Conservation (phyloP, 2,113 vertebrate species). For the Bothrops jararaca region DNA sequence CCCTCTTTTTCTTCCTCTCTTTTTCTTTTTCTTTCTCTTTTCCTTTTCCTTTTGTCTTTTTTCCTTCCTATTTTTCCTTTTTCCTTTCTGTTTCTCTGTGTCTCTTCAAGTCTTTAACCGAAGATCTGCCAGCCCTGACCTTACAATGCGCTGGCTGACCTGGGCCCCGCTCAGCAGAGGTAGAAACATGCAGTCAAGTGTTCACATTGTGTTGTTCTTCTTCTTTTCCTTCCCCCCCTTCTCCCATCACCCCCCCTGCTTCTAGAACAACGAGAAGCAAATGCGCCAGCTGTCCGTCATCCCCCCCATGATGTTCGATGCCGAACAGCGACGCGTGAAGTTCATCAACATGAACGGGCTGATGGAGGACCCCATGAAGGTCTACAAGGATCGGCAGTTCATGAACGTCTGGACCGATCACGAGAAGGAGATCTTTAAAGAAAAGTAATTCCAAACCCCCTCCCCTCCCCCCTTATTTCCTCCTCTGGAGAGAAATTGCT, state of each 20-base stretch:
- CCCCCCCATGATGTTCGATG: conserved; percentile 98
- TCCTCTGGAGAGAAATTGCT: too few species aligned
- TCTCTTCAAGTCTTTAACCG: too few species aligned
- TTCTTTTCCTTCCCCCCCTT: neutral
- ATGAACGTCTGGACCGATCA: conserved; percentile 99
- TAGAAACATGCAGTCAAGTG: neutral
- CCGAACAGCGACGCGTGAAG: conserved; percentile 93
- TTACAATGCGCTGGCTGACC: too few species aligned
- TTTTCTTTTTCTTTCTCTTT: too few species aligned
- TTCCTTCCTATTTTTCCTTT: neutral
- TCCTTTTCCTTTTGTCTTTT: too few species aligned
- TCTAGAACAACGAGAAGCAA: conserved; percentile 97
- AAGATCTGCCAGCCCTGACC: neutral
- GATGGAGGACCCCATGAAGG: conserved; percentile 98
- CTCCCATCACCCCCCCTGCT: neutral
- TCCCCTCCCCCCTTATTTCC: neutral
- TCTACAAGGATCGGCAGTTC: conserved; percentile 97
- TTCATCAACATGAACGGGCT: conserved; percentile 99
- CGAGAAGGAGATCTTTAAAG: conserved; percentile 97
- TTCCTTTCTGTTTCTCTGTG: too few species aligned
- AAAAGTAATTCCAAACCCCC: too few species aligned
- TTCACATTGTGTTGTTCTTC: neutral
- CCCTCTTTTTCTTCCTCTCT: too few species aligned
- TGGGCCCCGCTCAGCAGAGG: neutral
- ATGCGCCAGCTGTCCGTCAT: conserved; percentile 98